Evolutionary conservation across 2,797 vertebrate genomes (phyloP), one percentile per base, ranked within the genome.

Genomic region (Percopsis omiscomaycus): DNA sequence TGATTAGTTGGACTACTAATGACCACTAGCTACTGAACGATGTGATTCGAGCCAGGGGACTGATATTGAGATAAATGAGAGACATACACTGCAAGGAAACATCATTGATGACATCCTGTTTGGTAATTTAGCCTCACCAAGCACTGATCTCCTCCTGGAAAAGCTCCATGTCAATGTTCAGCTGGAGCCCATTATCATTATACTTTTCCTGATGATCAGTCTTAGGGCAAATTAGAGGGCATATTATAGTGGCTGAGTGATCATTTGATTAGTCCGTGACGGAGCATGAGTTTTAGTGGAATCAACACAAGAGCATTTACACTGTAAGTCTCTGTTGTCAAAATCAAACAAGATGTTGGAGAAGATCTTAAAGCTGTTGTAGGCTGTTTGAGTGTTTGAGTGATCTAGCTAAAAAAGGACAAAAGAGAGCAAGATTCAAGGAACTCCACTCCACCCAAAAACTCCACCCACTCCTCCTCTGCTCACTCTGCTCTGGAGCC

Each of bases 191-290:
- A 79, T 84, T 53, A 85, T 88, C 77, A 77, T 85, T 76, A 69
- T 22, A 15, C 54, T 50, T 77, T 86, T 90, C 86, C 90, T 90
- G 88, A 86, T 89, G 80, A 71, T 77, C 75, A 29, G 70, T 71
- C 59, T 57, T 48, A 65, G 12, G 64, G 78, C 68, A 69, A 55
- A 64, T 64, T 69, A 48, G 48, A 66, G 48, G 60, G 76, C 72
- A 65, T 63, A 80, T 73, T 66, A 73, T 67, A 59, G 81, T 78
- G 75, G 71, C 71, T 77, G 76, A 77, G 68, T 54, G 56, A 54
- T 85, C 86, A 89, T 90, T 67, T 37, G 80, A 89, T 93, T 91
- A 89, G 58, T 57, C 65, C 14, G 11, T 58, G 70, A 81, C 78
- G 73, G 84, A 88, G 88, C 84, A 79, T 74, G 82, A 65, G 84